phyloP scores from a whole-genome alignment of 64 coral and sea anemone species.

The Stichodactyla mertensii region DNA sequence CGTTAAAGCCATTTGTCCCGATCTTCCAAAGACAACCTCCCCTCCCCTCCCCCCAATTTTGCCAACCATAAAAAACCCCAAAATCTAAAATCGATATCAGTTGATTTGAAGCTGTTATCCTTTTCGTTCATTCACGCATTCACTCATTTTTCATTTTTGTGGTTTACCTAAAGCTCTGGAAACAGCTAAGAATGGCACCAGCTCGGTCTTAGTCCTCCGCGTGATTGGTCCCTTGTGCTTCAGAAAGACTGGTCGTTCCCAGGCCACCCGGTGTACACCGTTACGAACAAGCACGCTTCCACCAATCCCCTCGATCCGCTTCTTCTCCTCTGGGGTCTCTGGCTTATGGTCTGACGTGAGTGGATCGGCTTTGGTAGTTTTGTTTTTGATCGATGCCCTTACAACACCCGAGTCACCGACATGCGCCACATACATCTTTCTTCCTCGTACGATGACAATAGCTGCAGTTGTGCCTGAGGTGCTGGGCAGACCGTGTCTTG shows the following conservation, averaged over 20 bases:
- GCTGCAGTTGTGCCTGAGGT: constrained; percentile 84
- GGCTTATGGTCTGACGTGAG: constrained; percentile 94
- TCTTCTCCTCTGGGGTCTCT: constrained; percentile 71
- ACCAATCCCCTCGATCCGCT: constrained; percentile 68
- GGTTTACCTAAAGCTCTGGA: constrained; percentile 77
- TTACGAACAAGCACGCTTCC: constrained; percentile 76
- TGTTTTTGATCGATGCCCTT: constrained; percentile 35
- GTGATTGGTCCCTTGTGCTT: constrained; percentile 84
- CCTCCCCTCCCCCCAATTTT: too few species aligned
- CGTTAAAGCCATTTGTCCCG: too few species aligned
- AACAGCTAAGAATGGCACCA: constrained; percentile 83
- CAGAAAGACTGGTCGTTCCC: constrained; percentile 74
- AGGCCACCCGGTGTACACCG: constrained; percentile 81
- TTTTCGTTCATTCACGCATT: background rate
- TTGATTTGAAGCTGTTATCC: background rate
- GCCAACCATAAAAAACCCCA: too few species aligned
- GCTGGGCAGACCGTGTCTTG: constrained; percentile 85
- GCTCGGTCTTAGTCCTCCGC: constrained; percentile 82
- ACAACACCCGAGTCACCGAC: constrained; percentile 86
- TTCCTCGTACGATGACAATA: constrained; percentile 66
- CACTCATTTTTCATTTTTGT: background rate
- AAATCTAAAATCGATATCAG: too few species aligned
- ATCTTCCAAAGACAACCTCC: too few species aligned
- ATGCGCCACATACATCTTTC: constrained; percentile 88
- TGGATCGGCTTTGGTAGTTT: constrained; percentile 46